Base-by-base conservation (phyloP, 2,113 vertebrate genomes). In the Brachionichthys hirsutus region DNA sequence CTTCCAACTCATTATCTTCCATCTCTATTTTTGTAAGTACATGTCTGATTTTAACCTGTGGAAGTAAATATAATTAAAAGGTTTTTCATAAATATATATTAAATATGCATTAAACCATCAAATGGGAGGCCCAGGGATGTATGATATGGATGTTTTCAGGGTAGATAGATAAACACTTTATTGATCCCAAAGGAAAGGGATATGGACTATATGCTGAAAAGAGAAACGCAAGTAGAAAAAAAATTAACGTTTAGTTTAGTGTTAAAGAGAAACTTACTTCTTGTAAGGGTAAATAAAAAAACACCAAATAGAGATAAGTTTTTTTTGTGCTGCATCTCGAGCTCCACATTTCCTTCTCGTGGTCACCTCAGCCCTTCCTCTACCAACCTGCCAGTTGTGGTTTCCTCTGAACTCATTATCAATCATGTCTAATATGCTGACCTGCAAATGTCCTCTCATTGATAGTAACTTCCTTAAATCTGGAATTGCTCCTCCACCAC, bases 371-470 rank as follows among this genome's bases (percentile, higher is more conserved):
- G 54, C 82, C 76, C 64, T 75, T 64, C 51, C 70, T 62, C 60
- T 54, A 53, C 22, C 61, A 57, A 64, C 69, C 78, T 58, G 15
- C 48, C 40, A 18, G 61, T 36, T 60, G 46, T 42, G 1, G 45
- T 54, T 78, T 79, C 67, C 70, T 66, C 55, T 49, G 46, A 67
- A 34, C 62, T 48, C 54, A n/a, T n/a, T 7, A 81, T 85, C 75
- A 73, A 78, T 77, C 80, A 83, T 63, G 44, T 46, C 69, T 56
- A 51, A 75, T 69, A 67, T 62, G 48, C 51, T 73, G 74, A 83
- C 74, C 75, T 52, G 51, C 14, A 38, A 17, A 20, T 18, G 53
- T 70, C 66, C 62, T 51, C 67, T 82, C 48, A 41, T 59, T 58
- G 4, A 68, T 61, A 71, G 52, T 55, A n/a, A 73, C 71, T 81